Evolutionary conservation across 2,888 invertebrate species (phyloP), one percentile per base, ranked within the genome.

Genomic region (Neoscelio sp.): DNA sequence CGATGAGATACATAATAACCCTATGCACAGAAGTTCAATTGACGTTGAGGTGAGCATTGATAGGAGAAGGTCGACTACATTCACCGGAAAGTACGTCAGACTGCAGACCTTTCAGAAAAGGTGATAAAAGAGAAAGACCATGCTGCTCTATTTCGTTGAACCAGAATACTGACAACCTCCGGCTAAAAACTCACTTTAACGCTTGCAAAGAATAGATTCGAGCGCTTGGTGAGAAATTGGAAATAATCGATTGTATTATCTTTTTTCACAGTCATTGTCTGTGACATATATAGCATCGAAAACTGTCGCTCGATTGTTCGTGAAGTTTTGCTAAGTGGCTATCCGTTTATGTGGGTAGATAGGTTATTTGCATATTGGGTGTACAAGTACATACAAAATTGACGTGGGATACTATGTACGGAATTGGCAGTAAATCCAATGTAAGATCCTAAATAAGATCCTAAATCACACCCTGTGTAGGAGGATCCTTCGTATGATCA

Each of bases 51-150:
- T 50, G 62, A 60, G 23, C 33, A 74, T 33, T 71, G 65, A 64
- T 26, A 78, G 20, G 67, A 78, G 87, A 89, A 89, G 89, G 89
- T 85, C 89, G 84, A 89, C 89, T 86, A 89, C 89, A 89, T 89
- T 89, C 89, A 87, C 88, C 80, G 65, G 62, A 77, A 74, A 74
- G 60, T 58, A 74, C 64, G 70, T 77, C 44, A 70, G 50, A 48
- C 23, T 20, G 12, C 28, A 56, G 58, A 65, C 77, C 77, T 77
- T 77, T 77, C 65, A 70, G 64, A 70, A 65, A 64, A 70, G 77
- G 70, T 64, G 77, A 70, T 62, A 77, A 70, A 77, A 68, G 70
- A 77, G 77, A 77, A 70, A 77, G 70, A 77, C 28, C 40, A n/a
- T 23, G 54, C 35, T 76, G 70, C 62, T 76, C 76, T 30, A 70